Evolutionary conservation across 1,140 invertebrate species (phyloP), one percentile per base, ranked within the genome.

Genomic region (Aphidius gifuensis): DNA sequence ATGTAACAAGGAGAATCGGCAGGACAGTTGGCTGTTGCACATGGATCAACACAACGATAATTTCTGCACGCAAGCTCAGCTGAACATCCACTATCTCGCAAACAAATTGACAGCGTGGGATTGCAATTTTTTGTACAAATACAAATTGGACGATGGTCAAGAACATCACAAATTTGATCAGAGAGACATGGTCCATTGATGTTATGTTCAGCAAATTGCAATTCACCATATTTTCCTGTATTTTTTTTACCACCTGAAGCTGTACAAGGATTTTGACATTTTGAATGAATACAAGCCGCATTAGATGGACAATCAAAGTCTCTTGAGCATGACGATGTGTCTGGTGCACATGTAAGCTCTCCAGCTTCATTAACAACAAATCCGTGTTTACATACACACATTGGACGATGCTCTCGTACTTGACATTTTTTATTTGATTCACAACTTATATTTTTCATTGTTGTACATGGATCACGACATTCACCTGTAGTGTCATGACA

Each of bases 1-100:
- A 94, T 92, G 83, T 88, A 90, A 83, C 92, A 96, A 72, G 92
- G 92, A 60, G 90, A 87, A 75, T 90, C 89, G 69, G 86, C 84
- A 68, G 90, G 87, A 80, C 93, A 94, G 72, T 83, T 85, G 72
- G 88, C 86, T 70, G 88, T 87, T 85, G 85, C 71, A 82, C 94
- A 96, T 63, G 93, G 93, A 83, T 96, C 90, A 84, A 92, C 86
- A 80, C 94, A 96, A 83, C 92, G 88, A 80, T 90, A 93, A 77
- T 92, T 91, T 75, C 88, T 86, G 81, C 94, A 96, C 63, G 92
- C 90, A 75, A 90, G 83, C 71, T 91, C 86, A 58, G 87, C 81
- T 58, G 92, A 91, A 77, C 94, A 96, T 63, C 93, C 93, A 72
- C 85, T 88, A 79, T 96, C 92, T 78, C 90, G 87, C 67, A 94